These are phyloP conservation scores for Harpalus rufipes DNA, from an alignment of 2,888 invertebrate species.

Conservation along the genomic window DNA sequence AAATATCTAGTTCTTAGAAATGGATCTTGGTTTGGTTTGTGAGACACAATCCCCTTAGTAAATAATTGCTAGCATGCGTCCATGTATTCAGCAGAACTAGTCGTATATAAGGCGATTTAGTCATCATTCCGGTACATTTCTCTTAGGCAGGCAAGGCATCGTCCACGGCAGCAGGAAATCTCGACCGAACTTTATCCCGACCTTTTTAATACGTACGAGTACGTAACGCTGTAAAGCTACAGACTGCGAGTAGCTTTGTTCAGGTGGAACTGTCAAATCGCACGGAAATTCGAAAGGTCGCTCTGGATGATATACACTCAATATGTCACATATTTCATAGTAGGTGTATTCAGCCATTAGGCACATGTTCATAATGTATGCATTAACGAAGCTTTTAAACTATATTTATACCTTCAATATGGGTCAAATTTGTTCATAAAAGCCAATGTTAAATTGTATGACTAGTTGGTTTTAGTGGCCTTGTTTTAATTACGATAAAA, in stretches of 20 bases:
- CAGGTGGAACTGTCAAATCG: slow-evolving; percentile 52
- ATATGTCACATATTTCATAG: neutral
- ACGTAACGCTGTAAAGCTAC: slow-evolving; percentile 22
- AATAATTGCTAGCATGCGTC: slow-evolving; percentile 19
- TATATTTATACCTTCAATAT: too few species aligned
- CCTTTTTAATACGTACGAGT: slow-evolving; percentile 42
- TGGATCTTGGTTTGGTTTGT: too few species aligned
- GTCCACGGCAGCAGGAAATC: slow-evolving; percentile 3
- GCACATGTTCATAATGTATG: too few species aligned
- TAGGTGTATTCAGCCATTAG: too few species aligned
- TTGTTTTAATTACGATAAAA: too few species aligned
- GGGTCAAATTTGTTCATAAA: too few species aligned
- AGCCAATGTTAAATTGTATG: too few species aligned
- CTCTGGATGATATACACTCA: neutral
- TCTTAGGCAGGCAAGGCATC: neutral
- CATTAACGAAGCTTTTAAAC: too few species aligned
- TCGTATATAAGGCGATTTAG: slow-evolving; percentile 32
- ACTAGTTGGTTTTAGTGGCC: too few species aligned
- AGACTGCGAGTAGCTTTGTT: neutral
- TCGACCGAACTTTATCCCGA: slow-evolving; percentile 10
- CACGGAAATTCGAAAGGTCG: slow-evolving; percentile 49
- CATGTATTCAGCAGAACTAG: slow-evolving; percentile 19
- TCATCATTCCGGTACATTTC: slow-evolving; percentile 53
- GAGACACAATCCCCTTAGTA: neutral
- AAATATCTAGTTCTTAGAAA: too few species aligned